Base-by-base conservation (phyloP, 2,113 vertebrate genomes). In the Tiliqua scincoides region DNA sequence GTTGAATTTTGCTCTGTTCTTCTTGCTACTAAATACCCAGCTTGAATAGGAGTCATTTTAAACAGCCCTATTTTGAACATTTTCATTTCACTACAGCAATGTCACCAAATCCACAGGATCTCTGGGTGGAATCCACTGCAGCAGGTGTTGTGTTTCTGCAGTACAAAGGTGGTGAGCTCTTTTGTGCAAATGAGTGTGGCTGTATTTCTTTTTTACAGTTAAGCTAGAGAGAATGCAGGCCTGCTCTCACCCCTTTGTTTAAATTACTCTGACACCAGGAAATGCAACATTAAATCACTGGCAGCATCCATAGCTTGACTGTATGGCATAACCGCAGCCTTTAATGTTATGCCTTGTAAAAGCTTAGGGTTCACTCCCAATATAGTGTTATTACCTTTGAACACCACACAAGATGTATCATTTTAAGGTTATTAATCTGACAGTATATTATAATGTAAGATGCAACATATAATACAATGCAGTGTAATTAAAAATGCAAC, bases 221-320 rank as follows among this genome's bases (percentile, higher is more conserved):
- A 54, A 75, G n/a, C 70, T 86, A 82, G 65, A 80, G 65, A 80
- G 87, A 79, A 89, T 37, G 23, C 54, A 82, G 83, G 21, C 15
- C 77, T 61, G 25, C 62, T 68, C 35, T 77, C 32, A 2, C 11
- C 74, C 62, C 30, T 32, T 15, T 57, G 90, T 48, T 57, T 81
- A 74, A 81, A 84, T 86, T 85, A 84, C 85, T 63, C 62, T 23
- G 82, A 68, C 70, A 87, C 85, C 76, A 85, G 78, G 79, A 92
- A 80, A 82, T 76, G 52, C 72, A 87, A 61, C 54, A 67, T 63
- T 68, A 75, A 82, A 75, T 76, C 37, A 62, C 61, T 32, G 40
- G 30, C 63, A 82, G 63, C 71, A 68, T 37, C 40, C 12, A 57
- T 67, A 75, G 35, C 35, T 59, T 76, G 21, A 62, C 30, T 82